Evolutionary conservation across 1,140 invertebrate species (phyloP), one percentile per base, ranked within the genome.

Genomic region (Drosophila bifasciata): DNA sequence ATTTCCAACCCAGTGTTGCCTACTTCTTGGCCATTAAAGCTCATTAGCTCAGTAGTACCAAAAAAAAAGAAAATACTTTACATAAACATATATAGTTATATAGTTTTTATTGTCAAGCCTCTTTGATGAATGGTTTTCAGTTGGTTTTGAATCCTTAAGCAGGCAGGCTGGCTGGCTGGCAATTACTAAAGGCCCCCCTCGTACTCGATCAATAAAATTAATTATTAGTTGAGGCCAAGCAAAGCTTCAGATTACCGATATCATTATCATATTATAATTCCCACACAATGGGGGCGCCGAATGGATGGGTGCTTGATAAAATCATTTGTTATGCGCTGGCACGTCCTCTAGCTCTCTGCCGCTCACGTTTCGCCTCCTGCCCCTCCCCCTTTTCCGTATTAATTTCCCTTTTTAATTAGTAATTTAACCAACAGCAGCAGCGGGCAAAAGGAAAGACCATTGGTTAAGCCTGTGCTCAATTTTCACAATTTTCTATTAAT

Each of bases 1-100:
- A 86, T 86, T 74, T 74, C 66, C 40, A 70, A 25, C 55, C 52
- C 76, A 86, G 68, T 80, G 81, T 86, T 85, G 80, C 80, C 80
- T 85, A 86, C 76, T 77, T 86, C 74, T 80, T 32, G 56, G 56
- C 74, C 81, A 79, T 85, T 81, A 86, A 77, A 75, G 46, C 80
- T 85, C 81, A 86, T 85, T 85, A 85, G 46, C 80, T 85, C 81
- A 86, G 86, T 85, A 85, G 19, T 21, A 21, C 11, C 15, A 11
- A n/a, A 66, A 13, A 13, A 36, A 36, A 36, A 36, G 9, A 11
- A 32, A 32, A 4, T 32, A 9, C 28, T 32, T 32, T 48, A 32
- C 21, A 61, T 13, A 41, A 25, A 25, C 8, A 17, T 40, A 56
- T 61, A 32, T 36, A 68, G 62, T 66, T 56, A 43, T 63, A 45